Percentiles rank a stretch among this genome's conserved stretches.
Conservation (phyloP, 1,140 invertebrate genomes). For the Bombus balteatus region DNA sequence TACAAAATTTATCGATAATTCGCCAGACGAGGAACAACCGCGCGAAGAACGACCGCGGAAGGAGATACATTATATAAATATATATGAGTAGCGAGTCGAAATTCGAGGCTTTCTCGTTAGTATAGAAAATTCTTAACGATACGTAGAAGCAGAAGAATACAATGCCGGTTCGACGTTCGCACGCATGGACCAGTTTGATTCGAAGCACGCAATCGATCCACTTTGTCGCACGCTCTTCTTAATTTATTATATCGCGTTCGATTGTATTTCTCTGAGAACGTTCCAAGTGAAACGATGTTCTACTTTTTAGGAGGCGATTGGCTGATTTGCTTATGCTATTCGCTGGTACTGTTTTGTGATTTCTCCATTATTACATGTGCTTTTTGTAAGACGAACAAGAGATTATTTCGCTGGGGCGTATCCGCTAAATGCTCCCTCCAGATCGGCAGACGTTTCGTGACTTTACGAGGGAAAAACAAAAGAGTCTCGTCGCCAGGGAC, state of each 20-base stretch:
- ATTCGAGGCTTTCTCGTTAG: neutral
- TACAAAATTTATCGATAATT: conserved; percentile 29
- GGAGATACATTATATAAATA: neutral
- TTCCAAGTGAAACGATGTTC: neutral
- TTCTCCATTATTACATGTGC: neutral
- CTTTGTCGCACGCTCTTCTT: neutral
- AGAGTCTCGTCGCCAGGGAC: neutral
- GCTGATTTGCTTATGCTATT: neutral
- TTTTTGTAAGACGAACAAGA: neutral
- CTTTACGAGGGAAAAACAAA: neutral
- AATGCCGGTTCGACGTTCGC: conserved; percentile 7
- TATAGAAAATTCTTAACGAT: neutral
- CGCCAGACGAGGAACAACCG: neutral
- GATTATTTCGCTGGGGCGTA: neutral
- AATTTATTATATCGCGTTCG: neutral
- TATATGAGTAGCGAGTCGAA: conserved; percentile 20
- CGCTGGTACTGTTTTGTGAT: neutral
- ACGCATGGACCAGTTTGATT: conserved; percentile 33
- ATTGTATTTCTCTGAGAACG: neutral
- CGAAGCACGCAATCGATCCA: neutral
- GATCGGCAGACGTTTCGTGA: neutral
- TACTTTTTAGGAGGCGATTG: neutral
- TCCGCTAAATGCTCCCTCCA: neutral
- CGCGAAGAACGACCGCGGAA: neutral
- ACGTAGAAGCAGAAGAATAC: neutral